Conservation (phyloP, 1,140 invertebrate genomes). For the Centruroides vittatus region DNA sequence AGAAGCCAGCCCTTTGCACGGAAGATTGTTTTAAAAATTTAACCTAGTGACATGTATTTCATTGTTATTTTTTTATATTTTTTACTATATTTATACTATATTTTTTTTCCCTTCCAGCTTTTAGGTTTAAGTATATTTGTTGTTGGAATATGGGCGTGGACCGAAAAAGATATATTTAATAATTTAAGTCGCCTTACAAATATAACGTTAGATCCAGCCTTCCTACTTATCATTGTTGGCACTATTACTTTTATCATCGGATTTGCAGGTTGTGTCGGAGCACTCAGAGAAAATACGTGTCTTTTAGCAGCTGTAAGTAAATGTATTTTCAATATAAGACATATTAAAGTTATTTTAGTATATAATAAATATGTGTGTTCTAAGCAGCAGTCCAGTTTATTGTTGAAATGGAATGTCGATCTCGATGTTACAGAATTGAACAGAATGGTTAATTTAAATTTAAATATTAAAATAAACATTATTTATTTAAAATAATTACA, state of each 20-base stretch:
- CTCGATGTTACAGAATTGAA: too few relatives aligned
- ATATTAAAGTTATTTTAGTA: conserved; percentile 18
- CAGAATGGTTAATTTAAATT: too few relatives aligned
- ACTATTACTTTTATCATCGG: conserved; percentile 85
- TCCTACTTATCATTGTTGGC: conserved; percentile 79
- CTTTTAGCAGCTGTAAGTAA: conserved; percentile 67
- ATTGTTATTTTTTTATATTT: too few relatives aligned
- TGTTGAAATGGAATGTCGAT: background rate
- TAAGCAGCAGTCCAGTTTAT: background rate
- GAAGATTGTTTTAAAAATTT: too few relatives aligned
- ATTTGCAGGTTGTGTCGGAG: conserved; percentile 91
- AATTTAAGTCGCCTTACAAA: conserved; percentile 64
- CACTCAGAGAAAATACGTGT: conserved; percentile 52
- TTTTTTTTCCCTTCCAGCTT: conserved; percentile 38
- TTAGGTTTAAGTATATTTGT: conserved; percentile 69
- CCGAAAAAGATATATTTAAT: conserved; percentile 89
- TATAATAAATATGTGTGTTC: background rate
- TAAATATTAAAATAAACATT: too few relatives aligned
- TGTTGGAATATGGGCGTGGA: conserved; percentile 91
- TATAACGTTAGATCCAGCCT: conserved; percentile 85
- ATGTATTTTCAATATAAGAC: background rate
- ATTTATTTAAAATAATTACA: too few relatives aligned
- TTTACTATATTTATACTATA: too few relatives aligned
- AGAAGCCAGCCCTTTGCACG: too few relatives aligned
- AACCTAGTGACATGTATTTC: too few relatives aligned